Base-by-base conservation (phyloP, 2,113 vertebrate species). In the Cacatua alba region DNA sequence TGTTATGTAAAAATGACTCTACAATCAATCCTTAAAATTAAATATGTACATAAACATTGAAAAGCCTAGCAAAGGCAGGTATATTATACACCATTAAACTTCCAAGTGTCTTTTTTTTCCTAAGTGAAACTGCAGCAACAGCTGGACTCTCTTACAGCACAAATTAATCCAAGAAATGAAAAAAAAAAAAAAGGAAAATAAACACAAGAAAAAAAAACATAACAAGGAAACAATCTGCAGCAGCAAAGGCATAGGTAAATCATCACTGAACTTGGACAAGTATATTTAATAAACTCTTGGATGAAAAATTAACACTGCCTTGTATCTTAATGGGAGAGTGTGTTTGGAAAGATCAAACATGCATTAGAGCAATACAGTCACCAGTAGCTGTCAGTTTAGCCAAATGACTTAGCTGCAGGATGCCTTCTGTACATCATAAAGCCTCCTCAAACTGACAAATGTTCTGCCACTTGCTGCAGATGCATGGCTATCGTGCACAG, bases 341-440 rank as follows among this genome's bases (percentile, higher is more conserved):
- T 92, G 64, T 84, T 88, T 86, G 72, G 69, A 57, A 65, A 57
- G 60, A 37, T 82, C 57, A 84, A 62, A 82, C 92, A 92, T 57
- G 77, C 39, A 41, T 88, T 84, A 93, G 57, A 92, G 86, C 39
- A 78, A 65, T 75, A 18, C 39, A 60, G 65, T 88, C 77, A 71
- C 68, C 52, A 26, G 90, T 5, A 71, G 72, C 65, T 91, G 86
- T 95, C 83, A 96, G 57, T 48, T 82, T 74, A 91, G 77, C 77
- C 83, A 92, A 94, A 91, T 94, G 69, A 37, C 72, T 94, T 82
- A 44, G 25, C 88, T 75, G 74, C n/a, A 93, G 94, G 90, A 96
- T 51, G 77, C 82, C 90, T 96, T 86, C 90, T 71, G 35, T 88
- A 86, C 8, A 0, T 92, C 88, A 84, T 57, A 96, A 86, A 90